Base-by-base conservation (phyloP, 2,888 invertebrate genomes). In the Xestia xanthographa region DNA sequence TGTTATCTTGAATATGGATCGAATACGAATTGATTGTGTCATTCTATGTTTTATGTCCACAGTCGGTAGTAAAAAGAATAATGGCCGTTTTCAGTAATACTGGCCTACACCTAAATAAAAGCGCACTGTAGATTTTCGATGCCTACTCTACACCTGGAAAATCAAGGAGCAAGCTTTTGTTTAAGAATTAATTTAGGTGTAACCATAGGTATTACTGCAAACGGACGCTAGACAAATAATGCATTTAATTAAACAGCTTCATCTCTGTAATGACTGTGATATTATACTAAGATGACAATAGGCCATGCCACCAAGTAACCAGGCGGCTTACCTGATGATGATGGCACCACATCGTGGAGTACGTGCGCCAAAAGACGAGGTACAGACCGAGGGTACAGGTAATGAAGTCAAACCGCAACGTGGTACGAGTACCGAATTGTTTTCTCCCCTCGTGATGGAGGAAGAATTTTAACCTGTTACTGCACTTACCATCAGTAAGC, bases 11-110 rank as follows among this genome's bases (percentile, higher is more conserved):
- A 82, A 82, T 88, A 86, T 82, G 86, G 78, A 88, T 88, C 87
- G 92, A 91, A 91, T 92, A 87, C 86, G 75, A 91, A 91, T 89
- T 86, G 81, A 86, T 89, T 91, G 82, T 88, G 90, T 86, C 89
- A 91, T 86, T 85, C 62, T 20, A 75, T 79, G 76, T 63, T 81
- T 83, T 87, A 80, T 77, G 73, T 68, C 34, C 53, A 63, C 58
- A 63, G 38, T 72, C 71, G 65, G 66, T 22, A n/a, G 20, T 50
- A 58, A 50, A 72, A 65, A 48, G 26, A 53, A 34, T 29, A 75
- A 63, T 63, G 22, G 3, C 38, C 12, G 22, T 41, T 63, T 38
- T 41, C 62, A 62, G 12, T 62, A 2, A 62, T 12, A 38, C 34
- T 6, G 22, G 38, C 11, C 12, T 4, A 62, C 22, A 38, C 22